phyloP scores from a whole-genome alignment of 2,888 invertebrate genomes.

The Ptychoptera contaminata region DNA sequence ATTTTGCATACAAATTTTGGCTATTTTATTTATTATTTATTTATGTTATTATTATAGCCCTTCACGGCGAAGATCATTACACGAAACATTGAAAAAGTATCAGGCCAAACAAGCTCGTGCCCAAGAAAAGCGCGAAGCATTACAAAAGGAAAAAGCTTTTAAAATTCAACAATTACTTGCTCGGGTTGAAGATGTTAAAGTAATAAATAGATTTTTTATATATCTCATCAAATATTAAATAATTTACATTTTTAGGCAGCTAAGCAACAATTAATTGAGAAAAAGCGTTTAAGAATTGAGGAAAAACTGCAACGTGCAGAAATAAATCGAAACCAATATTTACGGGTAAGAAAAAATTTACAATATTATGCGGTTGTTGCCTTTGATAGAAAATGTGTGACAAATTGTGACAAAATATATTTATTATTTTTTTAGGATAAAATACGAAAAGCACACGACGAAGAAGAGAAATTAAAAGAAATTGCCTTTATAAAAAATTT shows the following conservation, averaged over 20 bases:
- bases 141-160: slow-evolving; percentile 70
- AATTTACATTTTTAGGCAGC: slow-evolving; percentile 33
- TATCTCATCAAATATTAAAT: too few species aligned
- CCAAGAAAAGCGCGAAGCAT: slow-evolving; percentile 64
- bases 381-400: too few species aligned
- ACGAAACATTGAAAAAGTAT: slow-evolving; percentile 60
- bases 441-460: slow-evolving; percentile 90
- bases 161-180: slow-evolving; percentile 73
- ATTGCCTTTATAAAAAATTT: slow-evolving; percentile 95
- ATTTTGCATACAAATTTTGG: too few species aligned
- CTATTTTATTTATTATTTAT: too few species aligned
- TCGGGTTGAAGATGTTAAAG: slow-evolving; percentile 68
- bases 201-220: too few species aligned
- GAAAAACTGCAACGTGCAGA: slow-evolving; percentile 67
- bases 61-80: slow-evolving; percentile 68
- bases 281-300: slow-evolving; percentile 61
- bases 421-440: slow-evolving; percentile 41
- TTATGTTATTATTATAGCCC: slow-evolving; percentile 42
- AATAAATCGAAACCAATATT: slow-evolving; percentile 71
- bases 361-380: slow-evolving; percentile 15
- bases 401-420: not conserved
- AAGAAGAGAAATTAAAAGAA: slow-evolving; percentile 91
- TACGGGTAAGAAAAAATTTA: slow-evolving; percentile 31
- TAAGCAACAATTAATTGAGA: slow-evolving; percentile 72
- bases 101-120: slow-evolving; percentile 88